Conservation (phyloP, 2,113 vertebrate genomes). For the Stigmatopora nigra region DNA sequence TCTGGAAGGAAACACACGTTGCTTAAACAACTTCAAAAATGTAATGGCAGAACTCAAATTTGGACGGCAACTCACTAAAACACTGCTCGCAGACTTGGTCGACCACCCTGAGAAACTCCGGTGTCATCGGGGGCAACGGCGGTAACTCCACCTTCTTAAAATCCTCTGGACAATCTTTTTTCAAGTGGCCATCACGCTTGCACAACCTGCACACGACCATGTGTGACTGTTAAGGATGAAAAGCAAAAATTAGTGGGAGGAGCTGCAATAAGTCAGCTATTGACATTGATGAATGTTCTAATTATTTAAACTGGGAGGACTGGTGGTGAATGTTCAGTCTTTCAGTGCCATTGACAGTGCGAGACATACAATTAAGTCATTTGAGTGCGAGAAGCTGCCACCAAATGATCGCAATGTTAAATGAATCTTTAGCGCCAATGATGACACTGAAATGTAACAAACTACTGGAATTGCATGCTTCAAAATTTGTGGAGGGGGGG, state of each 20-base stretch:
- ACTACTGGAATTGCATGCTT: too few relatives aligned
- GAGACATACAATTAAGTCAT: too few relatives aligned
- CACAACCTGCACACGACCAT: constrained; percentile 86
- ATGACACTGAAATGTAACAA: too few relatives aligned
- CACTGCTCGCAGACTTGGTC: constrained; percentile 86
- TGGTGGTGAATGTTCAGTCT: too few relatives aligned
- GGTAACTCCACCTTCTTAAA: constrained; percentile 88
- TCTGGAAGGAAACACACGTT: constrained; percentile 19
- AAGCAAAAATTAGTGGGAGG: background rate
- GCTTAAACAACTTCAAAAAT: background rate
- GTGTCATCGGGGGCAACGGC: constrained; percentile 75
- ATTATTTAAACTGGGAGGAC: too few relatives aligned
- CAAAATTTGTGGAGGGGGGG: background rate
- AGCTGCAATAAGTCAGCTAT: too few relatives aligned
- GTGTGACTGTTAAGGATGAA: constrained; percentile 68
- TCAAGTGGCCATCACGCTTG: constrained; percentile 87
- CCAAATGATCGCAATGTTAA: too few relatives aligned
- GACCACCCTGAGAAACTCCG: constrained; percentile 75
- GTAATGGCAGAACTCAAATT: background rate
- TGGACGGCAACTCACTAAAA: constrained; percentile 72
- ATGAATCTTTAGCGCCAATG: too few relatives aligned
- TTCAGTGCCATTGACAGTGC: too few relatives aligned
- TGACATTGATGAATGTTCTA: too few relatives aligned
- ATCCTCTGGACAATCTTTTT: constrained; percentile 89
- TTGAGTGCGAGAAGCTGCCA: too few relatives aligned